These are phyloP conservation scores for Petaurus breviceps DNA, from an alignment of 2,113 vertebrate genomes.

Conservation along the genomic window DNA sequence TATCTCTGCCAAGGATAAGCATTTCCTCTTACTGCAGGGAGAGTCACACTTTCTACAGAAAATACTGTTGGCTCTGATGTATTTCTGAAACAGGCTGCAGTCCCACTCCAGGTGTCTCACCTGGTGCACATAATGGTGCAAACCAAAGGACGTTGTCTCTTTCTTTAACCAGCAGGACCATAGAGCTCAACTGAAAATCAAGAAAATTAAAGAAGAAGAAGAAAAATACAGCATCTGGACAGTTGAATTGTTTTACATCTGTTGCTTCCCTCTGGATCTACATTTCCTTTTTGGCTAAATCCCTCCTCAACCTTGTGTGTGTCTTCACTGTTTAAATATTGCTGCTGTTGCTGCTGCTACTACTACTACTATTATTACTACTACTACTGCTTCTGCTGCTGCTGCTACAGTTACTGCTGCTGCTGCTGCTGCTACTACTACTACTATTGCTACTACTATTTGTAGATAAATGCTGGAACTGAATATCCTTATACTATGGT, in stretches of 20 bases:
- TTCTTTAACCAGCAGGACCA: not conserved
- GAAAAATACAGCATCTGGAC: not conserved
- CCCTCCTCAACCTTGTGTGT: not conserved
- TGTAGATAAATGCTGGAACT: not conserved
- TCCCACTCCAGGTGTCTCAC: not conserved
- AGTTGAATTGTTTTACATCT: not conserved
- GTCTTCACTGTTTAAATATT: not conserved
- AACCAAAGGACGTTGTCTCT: not conserved
- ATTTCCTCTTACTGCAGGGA: not conserved
- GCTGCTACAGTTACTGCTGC: slow-evolving; percentile 10
- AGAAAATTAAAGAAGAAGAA: not conserved
- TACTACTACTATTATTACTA: not conserved
- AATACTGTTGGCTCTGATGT: not conserved
- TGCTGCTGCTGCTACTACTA: not conserved
- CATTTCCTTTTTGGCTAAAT: not conserved
- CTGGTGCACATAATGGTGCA: not conserved
- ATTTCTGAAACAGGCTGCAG: not conserved
- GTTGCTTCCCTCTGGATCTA: no score
- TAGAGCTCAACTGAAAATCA: not conserved
- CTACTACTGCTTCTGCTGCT: not conserved
- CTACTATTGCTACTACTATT: slow-evolving; percentile 18
- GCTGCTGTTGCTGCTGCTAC: not conserved
- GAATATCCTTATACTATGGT: not conserved
- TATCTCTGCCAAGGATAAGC: not conserved
- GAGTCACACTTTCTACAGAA: not conserved